Percentiles rank a stretch among this genome's conserved stretches.
Conservation (phyloP, 2,888 invertebrate genomes). For the Synanthedon andrenaeformis region DNA sequence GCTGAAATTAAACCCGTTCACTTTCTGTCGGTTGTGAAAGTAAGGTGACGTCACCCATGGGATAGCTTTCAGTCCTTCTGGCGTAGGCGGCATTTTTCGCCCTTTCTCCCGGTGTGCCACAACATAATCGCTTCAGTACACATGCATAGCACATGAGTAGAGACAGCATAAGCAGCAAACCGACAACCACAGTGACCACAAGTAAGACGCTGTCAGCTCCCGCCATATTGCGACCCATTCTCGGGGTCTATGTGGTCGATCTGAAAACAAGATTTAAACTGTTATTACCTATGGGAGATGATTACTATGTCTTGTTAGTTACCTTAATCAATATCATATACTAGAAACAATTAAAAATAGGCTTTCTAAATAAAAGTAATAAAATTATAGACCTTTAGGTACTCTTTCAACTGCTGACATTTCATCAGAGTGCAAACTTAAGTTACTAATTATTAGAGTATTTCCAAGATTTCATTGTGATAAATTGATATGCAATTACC, state of each 20-base stretch:
- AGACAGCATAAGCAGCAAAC: conserved; percentile 71
- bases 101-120: conserved; percentile 62
- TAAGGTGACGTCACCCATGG: conserved; percentile 72
- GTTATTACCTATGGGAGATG: no score
- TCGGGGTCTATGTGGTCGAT: conserved; percentile 20
- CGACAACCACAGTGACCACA: conserved; percentile 71
- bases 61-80: conserved; percentile 64
- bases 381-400: no score
- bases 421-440: no score
- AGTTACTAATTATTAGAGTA: no score
- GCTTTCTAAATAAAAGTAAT: no score
- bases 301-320: no score
- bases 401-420: no score
- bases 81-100: conserved; percentile 46
- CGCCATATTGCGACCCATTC: conserved; percentile 49
- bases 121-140: conserved; percentile 74
- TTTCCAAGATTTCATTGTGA: no score
- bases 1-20: conserved; percentile 44
- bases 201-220: conserved; percentile 64
- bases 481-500: no score
- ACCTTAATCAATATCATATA: no score
- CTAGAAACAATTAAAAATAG: no score
- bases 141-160: conserved; percentile 76
- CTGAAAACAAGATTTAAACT: conserved; percentile 23
- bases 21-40: conserved; percentile 73